Conservation (phyloP, 1,140 invertebrate genomes). For the Manduca sexta region DNA sequence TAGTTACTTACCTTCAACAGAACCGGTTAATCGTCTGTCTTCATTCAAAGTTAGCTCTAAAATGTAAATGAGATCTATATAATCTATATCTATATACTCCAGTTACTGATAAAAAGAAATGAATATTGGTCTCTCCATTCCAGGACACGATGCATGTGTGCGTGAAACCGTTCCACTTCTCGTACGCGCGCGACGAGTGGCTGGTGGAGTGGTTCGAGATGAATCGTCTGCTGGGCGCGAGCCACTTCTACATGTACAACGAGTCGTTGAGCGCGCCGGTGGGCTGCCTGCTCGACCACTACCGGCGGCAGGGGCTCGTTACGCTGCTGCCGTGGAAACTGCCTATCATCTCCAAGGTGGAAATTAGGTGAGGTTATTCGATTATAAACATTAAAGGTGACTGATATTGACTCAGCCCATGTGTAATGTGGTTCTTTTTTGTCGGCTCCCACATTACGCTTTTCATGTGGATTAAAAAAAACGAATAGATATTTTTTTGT, state of each 20-base stretch:
- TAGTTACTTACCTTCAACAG: no score
- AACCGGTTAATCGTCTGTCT: no score
- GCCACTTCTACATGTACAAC: conserved; percentile 95
- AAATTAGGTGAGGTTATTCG: conserved; percentile 76
- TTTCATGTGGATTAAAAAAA: no score
- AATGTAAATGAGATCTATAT: no score
- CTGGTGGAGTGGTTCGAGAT: conserved; percentile 95
- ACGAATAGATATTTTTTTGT: no score
- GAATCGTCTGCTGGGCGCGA: conserved; percentile 88
- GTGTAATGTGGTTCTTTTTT: no score
- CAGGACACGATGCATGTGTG: conserved; percentile 86
- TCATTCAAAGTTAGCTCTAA: no score
- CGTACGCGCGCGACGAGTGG: conserved; percentile 88
- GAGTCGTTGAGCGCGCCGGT: conserved; percentile 88
- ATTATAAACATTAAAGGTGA: no score
- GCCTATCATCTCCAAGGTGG: conserved; percentile 90
- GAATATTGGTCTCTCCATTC: conserved; percentile 16
- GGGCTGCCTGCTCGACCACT: conserved; percentile 83
- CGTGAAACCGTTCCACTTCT: conserved; percentile 94
- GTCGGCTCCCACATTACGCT: no score
- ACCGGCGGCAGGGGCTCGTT: conserved; percentile 79
- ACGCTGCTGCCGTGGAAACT: conserved; percentile 92
- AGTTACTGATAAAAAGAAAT: no score
- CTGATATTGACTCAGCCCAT: no score
- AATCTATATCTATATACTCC: no score